Conservation (phyloP, 2,888 invertebrate genomes). For the Morinoia aosen region DNA sequence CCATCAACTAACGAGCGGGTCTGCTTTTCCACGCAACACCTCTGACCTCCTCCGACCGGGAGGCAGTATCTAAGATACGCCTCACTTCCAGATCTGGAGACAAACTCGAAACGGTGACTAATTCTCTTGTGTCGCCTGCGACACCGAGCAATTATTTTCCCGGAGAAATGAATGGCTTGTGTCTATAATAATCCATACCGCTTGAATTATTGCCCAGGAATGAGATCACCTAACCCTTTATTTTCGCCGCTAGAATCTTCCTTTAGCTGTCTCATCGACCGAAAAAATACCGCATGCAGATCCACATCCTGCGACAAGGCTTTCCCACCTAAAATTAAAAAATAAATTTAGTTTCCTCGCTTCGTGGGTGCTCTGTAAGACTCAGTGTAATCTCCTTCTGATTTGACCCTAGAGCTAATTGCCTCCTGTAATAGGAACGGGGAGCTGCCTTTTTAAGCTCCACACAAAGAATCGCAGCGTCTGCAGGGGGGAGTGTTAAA, state of each 20-base stretch:
- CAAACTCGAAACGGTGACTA: slow-evolving; percentile 16
- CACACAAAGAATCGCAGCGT: slow-evolving; percentile 39
- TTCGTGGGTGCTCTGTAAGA: slow-evolving; percentile 13
- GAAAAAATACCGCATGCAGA: background rate
- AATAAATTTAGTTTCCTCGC: background rate
- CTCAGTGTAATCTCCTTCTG: slow-evolving; percentile 16
- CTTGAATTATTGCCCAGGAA: background rate
- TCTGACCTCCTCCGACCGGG: background rate
- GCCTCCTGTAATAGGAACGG: background rate
- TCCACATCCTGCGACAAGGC: background rate
- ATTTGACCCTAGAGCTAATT: slow-evolving; percentile 45
- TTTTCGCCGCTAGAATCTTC: background rate
- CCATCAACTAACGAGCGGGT: background rate
- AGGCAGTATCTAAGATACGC: background rate
- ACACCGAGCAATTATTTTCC: background rate
- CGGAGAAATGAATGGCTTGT: background rate
- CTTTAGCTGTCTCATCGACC: background rate
- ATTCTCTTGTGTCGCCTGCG: background rate
- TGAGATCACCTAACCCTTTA: background rate
- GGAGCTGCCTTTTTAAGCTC: slow-evolving; percentile 29
- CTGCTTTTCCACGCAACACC: slow-evolving; percentile 12
- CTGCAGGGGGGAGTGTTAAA: background rate
- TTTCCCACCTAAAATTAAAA: background rate
- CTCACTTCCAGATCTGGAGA: background rate
- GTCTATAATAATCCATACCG: slow-evolving; percentile 40